These are phyloP conservation scores for Tiliacea aurago DNA, from an alignment of 2,888 invertebrate genomes.

Conservation along the genomic window DNA sequence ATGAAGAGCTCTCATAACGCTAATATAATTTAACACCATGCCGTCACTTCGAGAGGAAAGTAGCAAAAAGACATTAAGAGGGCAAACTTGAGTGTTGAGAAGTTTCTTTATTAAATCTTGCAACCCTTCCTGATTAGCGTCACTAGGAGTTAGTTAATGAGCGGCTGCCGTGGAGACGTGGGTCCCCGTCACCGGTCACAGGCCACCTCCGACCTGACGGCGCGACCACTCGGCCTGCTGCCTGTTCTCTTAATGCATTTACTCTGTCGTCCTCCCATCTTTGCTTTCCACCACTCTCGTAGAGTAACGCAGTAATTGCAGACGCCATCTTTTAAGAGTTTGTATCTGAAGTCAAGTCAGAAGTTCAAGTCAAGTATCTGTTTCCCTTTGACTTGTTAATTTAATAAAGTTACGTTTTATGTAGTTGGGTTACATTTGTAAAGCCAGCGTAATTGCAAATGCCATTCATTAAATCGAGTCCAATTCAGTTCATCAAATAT, in stretches of 20 bases:
- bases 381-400: slow-evolving; percentile 29
- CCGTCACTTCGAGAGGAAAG: slow-evolving; percentile 41
- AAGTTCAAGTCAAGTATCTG: no score
- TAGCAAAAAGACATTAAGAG: slow-evolving; percentile 59
- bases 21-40: slow-evolving; percentile 30
- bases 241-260: slow-evolving; percentile 37
- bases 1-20: slow-evolving; percentile 30
- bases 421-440: not conserved
- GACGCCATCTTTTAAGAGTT: slow-evolving; percentile 38
- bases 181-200: slow-evolving; percentile 3
- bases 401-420: slow-evolving; percentile 23
- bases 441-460: not conserved
- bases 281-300: slow-evolving; percentile 11
- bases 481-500: slow-evolving; percentile 24
- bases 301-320: slow-evolving; percentile 51
- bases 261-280: slow-evolving; percentile 31
- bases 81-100: slow-evolving; percentile 36
- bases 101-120: slow-evolving; percentile 62
- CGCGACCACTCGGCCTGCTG: not conserved
- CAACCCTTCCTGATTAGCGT: slow-evolving; percentile 59
- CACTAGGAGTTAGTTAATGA: slow-evolving; percentile 54
- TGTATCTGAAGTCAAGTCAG: no score
- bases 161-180: slow-evolving; percentile 23
- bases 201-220: not conserved
- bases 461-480: slow-evolving; percentile 17